phyloP scores from a whole-genome alignment of 2,797 vertebrate species.

The Fratercula arctica region DNA sequence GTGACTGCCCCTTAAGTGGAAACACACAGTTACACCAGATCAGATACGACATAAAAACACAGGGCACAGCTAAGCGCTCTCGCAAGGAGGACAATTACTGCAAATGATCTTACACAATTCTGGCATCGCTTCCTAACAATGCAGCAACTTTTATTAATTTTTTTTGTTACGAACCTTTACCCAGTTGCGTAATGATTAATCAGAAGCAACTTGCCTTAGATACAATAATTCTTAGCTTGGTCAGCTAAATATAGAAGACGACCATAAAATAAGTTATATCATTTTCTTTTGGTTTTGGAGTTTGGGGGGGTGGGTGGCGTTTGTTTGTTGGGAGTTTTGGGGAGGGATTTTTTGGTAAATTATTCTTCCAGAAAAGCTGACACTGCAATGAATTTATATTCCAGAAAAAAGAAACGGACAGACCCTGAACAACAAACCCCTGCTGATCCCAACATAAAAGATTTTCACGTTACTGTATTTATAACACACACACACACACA shows the following conservation, averaged over 20 bases:
- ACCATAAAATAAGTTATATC: not conserved
- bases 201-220: not conserved
- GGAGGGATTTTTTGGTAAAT: fast-evolving
- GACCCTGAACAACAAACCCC: not conserved
- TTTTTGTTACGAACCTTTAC: not conserved
- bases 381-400: not conserved
- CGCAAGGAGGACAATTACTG: not conserved
- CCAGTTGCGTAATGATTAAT: not conserved
- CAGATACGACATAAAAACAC: not conserved
- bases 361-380: not conserved
- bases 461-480: not conserved
- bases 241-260: not conserved
- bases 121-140: not conserved
- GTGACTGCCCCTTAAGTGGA: not conserved
- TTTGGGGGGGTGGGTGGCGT: no score
- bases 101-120: not conserved
- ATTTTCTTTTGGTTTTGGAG: not conserved
- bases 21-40: not conserved
- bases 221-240: not conserved
- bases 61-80: not conserved
- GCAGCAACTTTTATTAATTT: not conserved
- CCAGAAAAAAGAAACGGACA: not conserved
- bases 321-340: not conserved
- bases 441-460: not conserved
- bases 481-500: not conserved